Conservation (phyloP, 2,888 invertebrate genomes). For the Cinara cedri region DNA sequence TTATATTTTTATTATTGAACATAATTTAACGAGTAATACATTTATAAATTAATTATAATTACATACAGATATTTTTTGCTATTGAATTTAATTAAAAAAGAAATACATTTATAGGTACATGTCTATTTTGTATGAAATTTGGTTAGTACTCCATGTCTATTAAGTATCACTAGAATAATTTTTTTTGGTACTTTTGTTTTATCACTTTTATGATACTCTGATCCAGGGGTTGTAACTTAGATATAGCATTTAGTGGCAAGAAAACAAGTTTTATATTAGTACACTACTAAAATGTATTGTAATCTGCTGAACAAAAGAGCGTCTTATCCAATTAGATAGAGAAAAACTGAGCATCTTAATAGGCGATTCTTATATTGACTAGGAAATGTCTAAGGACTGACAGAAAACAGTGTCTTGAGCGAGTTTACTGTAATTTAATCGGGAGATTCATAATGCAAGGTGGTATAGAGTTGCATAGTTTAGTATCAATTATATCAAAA, state of each 20-base stretch:
- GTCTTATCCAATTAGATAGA: too few relatives aligned
- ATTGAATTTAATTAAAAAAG: background rate
- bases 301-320: too few relatives aligned
- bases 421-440: too few relatives aligned
- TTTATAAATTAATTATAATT: conserved; percentile 1
- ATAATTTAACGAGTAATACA: background rate
- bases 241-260: background rate
- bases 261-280: conserved; percentile 2
- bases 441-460: too few relatives aligned
- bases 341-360: too few relatives aligned
- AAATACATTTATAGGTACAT: background rate
- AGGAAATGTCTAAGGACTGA: too few relatives aligned
- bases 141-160: conserved; percentile 1
- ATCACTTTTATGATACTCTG: conserved; percentile 12
- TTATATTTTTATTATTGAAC: background rate
- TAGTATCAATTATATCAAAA: too few relatives aligned
- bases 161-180: background rate
- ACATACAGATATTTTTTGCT: background rate
- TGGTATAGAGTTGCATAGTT: too few relatives aligned
- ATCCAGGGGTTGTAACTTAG: conserved; percentile 4
- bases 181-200: conserved; percentile 26
- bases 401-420: too few relatives aligned
- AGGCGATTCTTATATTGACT: too few relatives aligned
- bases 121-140: background rate
- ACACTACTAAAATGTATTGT: too few relatives aligned